These are phyloP conservation scores for Triplophysa rosa DNA, from an alignment of 2,113 vertebrate species.

Conservation along the genomic window DNA sequence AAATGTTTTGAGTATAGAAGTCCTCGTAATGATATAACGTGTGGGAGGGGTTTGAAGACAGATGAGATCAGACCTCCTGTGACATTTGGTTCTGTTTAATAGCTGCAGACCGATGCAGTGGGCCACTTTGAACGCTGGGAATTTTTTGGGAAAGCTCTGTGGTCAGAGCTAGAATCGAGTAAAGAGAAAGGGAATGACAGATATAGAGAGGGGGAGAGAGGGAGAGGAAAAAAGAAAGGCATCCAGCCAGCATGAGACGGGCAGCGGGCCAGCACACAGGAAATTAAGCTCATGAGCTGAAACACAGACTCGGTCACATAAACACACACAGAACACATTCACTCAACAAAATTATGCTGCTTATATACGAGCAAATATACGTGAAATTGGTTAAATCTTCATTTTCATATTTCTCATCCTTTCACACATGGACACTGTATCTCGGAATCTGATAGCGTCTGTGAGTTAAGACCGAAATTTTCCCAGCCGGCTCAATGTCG, in stretches of 20 bases:
- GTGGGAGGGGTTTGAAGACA: not conserved
- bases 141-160: conserved; percentile 37
- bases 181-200: conserved; percentile 6
- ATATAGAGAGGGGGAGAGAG: not conserved
- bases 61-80: conserved; percentile 12
- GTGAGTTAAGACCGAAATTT: not conserved
- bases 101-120: not conserved
- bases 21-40: not conserved
- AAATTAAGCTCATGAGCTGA: conserved; percentile 28
- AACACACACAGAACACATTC: conserved; percentile 5
- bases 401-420: conserved; percentile 6
- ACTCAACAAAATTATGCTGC: conserved; percentile 29
- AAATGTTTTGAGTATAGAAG: too few species aligned
- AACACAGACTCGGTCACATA: not conserved
- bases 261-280: conserved; percentile 24
- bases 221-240: not conserved
- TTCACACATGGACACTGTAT: not conserved
- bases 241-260: conserved; percentile 16
- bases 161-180: conserved; percentile 11
- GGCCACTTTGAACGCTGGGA: conserved; percentile 12
- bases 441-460: not conserved
- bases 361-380: conserved; percentile 4
- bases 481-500: not conserved
- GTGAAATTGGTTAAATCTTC: conserved; percentile 34
- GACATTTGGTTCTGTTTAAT: conserved; percentile 35